phyloP scores from a whole-genome alignment of 2,113 vertebrate genomes.

The Plecotus auritus region DNA sequence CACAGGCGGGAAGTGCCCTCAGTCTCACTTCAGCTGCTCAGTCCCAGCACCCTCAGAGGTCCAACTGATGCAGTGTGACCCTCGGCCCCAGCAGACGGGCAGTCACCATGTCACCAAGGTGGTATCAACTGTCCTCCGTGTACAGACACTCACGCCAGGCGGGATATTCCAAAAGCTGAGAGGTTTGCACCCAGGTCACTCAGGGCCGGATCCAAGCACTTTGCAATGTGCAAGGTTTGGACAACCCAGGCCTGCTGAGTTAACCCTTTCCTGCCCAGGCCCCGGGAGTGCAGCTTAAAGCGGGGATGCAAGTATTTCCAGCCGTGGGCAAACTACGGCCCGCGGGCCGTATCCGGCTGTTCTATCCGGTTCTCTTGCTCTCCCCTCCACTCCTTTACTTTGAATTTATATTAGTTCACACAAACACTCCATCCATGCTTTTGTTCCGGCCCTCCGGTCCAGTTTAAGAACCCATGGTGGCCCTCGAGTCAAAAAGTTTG shows the following conservation, averaged over 20 bases:
- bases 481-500: too few species aligned
- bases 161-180: background rate
- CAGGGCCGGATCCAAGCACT: background rate
- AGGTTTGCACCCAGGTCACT: too few species aligned
- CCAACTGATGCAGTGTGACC: accelerated
- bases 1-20: background rate
- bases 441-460: too few species aligned
- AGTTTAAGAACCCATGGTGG: too few species aligned
- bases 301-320: background rate
- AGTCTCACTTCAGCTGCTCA: background rate
- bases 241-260: background rate
- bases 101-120: accelerated
- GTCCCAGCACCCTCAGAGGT: background rate
- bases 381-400: too few species aligned
- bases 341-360: too few species aligned
- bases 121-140: accelerated
- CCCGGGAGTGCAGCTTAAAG: background rate
- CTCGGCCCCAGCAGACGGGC: background rate
- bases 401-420: too few species aligned
- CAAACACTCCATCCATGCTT: too few species aligned
- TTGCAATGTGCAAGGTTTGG: background rate
- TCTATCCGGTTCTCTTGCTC: too few species aligned
- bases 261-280: too few species aligned
- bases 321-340: too few species aligned
- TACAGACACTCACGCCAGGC: background rate